Conservation (phyloP, 2,888 invertebrate genomes). For the Acanthococcus lagerstroemiae region DNA sequence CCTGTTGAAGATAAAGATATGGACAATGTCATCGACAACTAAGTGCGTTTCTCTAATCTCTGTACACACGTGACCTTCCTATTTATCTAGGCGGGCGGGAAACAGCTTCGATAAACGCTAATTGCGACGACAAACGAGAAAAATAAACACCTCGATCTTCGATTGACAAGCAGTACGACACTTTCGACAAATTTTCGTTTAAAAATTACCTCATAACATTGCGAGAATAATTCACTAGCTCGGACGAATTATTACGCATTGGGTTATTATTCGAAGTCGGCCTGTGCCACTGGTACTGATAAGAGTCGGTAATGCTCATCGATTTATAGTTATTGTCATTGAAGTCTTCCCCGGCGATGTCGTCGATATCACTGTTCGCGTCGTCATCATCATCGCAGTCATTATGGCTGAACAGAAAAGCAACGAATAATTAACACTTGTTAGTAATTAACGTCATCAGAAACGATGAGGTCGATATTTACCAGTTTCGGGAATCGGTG, state of each 20-base stretch:
- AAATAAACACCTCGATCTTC: background rate
- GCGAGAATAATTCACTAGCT: slow-evolving; percentile 17
- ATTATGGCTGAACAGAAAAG: slow-evolving; percentile 3
- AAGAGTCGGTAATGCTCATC: slow-evolving; percentile 10
- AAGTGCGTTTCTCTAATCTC: too few species aligned
- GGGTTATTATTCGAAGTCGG: slow-evolving; percentile 7
- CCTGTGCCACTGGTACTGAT: slow-evolving; percentile 22
- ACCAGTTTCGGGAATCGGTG: slow-evolving; percentile 10
- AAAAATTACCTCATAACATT: slow-evolving; percentile 16
- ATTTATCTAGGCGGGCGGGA: background rate
- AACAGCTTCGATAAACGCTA: background rate
- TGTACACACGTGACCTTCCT: too few species aligned
- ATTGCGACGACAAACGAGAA: background rate
- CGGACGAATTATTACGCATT: slow-evolving; percentile 18
- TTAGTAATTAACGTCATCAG: background rate
- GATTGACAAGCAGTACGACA: background rate
- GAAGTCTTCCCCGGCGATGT: slow-evolving; percentile 15
- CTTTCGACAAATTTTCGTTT: too few species aligned
- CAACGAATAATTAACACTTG: background rate
- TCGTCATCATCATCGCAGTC: slow-evolving; percentile 23
- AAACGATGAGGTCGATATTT: background rate
- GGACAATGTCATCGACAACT: too few species aligned
- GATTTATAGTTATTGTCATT: slow-evolving; percentile 22
- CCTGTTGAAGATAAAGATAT: too few species aligned
- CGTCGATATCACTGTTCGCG: slow-evolving; percentile 17